Evolutionary conservation across 2,888 invertebrate genomes (phyloP).

Genomic region (Melanchra persicariae): DNA sequence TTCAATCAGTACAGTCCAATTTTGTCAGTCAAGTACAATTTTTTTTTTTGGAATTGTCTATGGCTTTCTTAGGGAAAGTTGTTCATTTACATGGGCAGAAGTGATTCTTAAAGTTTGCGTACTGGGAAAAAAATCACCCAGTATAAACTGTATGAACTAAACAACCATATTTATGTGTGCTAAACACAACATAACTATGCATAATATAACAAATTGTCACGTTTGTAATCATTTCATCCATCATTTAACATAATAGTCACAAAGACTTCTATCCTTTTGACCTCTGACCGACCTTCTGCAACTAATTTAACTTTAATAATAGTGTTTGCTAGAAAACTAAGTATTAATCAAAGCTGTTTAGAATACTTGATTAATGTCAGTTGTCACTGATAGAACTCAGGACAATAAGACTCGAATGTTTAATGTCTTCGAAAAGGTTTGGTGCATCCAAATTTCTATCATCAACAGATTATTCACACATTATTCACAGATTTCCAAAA

Average conservation of each 20-base stretch:
- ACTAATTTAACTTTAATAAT: constrained; percentile 24
- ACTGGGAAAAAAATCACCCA: too few relatives aligned
- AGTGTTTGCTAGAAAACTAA: neutral
- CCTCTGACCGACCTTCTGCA: neutral
- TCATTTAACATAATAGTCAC: constrained; percentile 1
- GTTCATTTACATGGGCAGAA: too few relatives aligned
- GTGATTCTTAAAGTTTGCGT: too few relatives aligned
- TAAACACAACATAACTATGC: too few relatives aligned
- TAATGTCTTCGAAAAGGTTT: too few relatives aligned
- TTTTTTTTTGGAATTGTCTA: too few relatives aligned
- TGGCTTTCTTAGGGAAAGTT: too few relatives aligned
- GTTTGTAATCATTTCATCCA: neutral
- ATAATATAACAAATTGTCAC: neutral
- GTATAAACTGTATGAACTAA: neutral
- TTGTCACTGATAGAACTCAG: neutral
- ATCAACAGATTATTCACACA: too few relatives aligned
- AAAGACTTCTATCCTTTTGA: constrained; percentile 12
- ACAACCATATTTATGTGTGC: neutral
- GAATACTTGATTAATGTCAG: neutral
- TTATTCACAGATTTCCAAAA: too few relatives aligned
- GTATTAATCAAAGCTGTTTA: neutral
- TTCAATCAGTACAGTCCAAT: too few relatives aligned
- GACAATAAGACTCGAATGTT: neutral
- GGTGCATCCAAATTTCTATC: too few relatives aligned
- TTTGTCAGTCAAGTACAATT: too few relatives aligned